Evolutionary conservation across 92 coral and sea anemone species (phyloP).

Genomic region (Epizoanthus fatuus): DNA sequence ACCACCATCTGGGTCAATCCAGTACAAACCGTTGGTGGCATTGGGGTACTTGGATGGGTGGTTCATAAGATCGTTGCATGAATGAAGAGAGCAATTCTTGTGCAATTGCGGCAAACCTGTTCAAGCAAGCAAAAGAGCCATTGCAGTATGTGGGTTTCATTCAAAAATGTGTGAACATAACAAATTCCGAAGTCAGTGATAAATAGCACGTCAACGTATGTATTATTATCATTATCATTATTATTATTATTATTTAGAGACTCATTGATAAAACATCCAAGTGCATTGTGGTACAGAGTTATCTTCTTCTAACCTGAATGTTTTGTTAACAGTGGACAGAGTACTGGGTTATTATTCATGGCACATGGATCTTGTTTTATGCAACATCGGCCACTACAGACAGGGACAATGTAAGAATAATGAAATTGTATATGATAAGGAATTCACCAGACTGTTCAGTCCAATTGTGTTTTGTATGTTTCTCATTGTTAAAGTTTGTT

Average conservation of each 20-base stretch:
- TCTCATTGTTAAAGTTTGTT: too few species aligned
- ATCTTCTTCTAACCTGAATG: background rate
- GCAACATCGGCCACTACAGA: slow-evolving; percentile 58
- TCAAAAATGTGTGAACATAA: background rate
- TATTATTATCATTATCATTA: too few species aligned
- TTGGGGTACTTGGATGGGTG: slow-evolving; percentile 15
- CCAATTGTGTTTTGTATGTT: too few species aligned
- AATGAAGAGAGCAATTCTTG: background rate
- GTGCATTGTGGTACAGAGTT: too few species aligned
- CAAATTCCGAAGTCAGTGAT: background rate
- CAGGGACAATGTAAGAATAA: slow-evolving; percentile 79
- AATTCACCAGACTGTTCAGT: too few species aligned
- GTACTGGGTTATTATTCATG: slow-evolving; percentile 92
- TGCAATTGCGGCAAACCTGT: slow-evolving; percentile 14
- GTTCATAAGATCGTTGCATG: background rate
- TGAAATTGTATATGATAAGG: too few species aligned
- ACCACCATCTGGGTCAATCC: slow-evolving; percentile 62
- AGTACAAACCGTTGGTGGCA: slow-evolving; percentile 50
- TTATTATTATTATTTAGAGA: too few species aligned
- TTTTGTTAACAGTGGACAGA: slow-evolving; percentile 78
- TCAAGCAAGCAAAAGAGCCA: background rate
- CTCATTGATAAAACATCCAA: too few species aligned
- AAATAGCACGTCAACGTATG: background rate
- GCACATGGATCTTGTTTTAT: slow-evolving; percentile 92
- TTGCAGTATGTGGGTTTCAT: background rate